A percentile compares a stretch with the other conserved stretches of the same genome.
phyloP scores from a whole-genome alignment of 2,888 invertebrate species.

The Lasioglossum figueresi region DNA sequence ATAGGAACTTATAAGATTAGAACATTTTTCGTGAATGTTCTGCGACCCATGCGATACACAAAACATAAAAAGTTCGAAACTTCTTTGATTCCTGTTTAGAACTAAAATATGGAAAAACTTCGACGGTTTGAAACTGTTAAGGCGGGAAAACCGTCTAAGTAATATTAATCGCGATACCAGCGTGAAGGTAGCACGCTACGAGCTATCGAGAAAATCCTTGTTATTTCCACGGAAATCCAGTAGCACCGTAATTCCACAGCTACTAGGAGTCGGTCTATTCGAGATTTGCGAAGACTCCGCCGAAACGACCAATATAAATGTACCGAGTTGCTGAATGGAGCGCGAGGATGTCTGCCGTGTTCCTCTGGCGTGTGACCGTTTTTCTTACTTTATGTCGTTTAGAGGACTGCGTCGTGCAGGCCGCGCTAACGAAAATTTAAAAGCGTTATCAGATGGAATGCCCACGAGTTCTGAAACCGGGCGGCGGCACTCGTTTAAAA shows the following conservation, averaged over 20 bases:
- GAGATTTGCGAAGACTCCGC: constrained; percentile 31
- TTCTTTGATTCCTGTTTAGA: no score
- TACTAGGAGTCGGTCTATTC: neutral
- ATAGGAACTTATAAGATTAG: no score
- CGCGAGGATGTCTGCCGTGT: constrained; percentile 52
- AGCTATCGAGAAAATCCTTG: neutral
- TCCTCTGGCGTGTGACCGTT: constrained; percentile 63
- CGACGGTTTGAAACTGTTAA: neutral
- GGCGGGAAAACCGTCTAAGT: neutral
- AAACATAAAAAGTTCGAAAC: no score
- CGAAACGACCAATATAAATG: constrained; percentile 53
- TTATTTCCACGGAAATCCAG: constrained; percentile 6
- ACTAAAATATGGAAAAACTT: neutral
- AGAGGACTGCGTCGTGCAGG: constrained; percentile 35
- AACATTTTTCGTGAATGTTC: no score
- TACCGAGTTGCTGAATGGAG: constrained; percentile 54
- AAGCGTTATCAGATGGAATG: constrained; percentile 63
- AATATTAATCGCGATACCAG: neutral
- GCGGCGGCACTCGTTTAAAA: constrained; percentile 30
- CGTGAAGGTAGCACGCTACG: neutral
- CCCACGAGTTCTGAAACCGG: constrained; percentile 45
- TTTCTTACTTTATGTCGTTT: constrained; percentile 70
- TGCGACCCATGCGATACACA: no score
- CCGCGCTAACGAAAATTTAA: constrained; percentile 69
- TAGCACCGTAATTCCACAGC: neutral